Conservation (phyloP, 2,797 vertebrate species). For the Aratinga solstitialis region DNA sequence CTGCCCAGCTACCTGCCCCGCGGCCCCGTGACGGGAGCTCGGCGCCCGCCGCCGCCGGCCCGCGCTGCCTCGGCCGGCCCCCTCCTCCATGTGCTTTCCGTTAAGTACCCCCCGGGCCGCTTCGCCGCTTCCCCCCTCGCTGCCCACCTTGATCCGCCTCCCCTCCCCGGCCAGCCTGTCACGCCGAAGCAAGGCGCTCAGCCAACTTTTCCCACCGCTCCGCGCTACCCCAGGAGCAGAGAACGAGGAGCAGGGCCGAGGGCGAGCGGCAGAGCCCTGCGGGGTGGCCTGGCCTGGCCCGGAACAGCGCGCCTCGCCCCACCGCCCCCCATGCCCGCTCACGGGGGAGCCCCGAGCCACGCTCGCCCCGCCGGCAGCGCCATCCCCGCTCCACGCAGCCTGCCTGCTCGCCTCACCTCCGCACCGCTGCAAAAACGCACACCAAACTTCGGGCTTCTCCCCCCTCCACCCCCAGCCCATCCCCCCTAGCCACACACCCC, state of each 20-base stretch:
- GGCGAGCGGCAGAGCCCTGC: background rate
- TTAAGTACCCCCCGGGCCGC: background rate
- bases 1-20: background rate
- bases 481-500: background rate
- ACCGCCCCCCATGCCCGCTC: background rate
- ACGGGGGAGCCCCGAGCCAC: constrained; percentile 13
- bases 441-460: constrained; percentile 34
- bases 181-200: constrained; percentile 32
- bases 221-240: background rate
- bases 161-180: background rate
- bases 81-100: background rate
- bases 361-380: background rate
- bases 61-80: background rate
- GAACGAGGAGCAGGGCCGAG: background rate
- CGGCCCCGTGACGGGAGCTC: background rate
- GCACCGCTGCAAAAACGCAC: constrained; percentile 56
- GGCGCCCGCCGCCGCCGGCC: background rate
- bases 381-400: background rate
- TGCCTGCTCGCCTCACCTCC: constrained; percentile 30
- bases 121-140: background rate
- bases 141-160: background rate
- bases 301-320: background rate
- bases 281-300: background rate
- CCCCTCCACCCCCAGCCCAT: background rate
- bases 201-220: constrained; percentile 45